Conservation (phyloP, 2,113 vertebrate genomes). For the Carettochelys insculpta region DNA sequence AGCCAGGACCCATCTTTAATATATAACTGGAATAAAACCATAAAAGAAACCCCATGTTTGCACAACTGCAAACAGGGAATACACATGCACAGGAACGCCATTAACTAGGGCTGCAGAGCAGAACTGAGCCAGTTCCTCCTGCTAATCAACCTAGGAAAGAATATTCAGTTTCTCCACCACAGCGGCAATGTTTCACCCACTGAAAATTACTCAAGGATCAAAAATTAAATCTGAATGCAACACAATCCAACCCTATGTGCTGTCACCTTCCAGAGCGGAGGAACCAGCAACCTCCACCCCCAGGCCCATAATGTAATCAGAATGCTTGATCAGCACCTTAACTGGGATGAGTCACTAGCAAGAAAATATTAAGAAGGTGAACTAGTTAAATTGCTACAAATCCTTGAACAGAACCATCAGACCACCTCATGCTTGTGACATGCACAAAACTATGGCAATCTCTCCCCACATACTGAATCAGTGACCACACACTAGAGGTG, state of each 20-base stretch:
- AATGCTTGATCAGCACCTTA: accelerated
- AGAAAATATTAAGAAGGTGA: not conserved
- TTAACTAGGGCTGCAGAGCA: not conserved
- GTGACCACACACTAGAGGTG: not conserved
- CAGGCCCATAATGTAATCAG: accelerated
- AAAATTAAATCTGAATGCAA: slow-evolving; percentile 2
- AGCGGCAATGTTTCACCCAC: not conserved
- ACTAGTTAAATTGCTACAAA: not conserved
- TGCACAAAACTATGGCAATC: not conserved
- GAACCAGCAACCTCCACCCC: accelerated
- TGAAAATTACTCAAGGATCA: not conserved
- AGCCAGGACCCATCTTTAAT: not conserved
- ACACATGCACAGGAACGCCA: not conserved
- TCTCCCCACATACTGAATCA: not conserved
- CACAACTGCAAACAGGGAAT: not conserved
- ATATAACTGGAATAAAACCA: not conserved
- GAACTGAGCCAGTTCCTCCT: not conserved
- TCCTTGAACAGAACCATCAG: not conserved
- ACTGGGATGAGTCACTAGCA: not conserved
- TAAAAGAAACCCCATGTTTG: not conserved
- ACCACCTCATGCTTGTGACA: not conserved
- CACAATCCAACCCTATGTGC: accelerated
- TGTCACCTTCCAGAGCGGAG: not conserved
- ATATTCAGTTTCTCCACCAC: not conserved
- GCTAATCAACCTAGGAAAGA: not conserved